Conservation (phyloP, 2,888 invertebrate genomes). For the Melangyna quadrimaculata region DNA sequence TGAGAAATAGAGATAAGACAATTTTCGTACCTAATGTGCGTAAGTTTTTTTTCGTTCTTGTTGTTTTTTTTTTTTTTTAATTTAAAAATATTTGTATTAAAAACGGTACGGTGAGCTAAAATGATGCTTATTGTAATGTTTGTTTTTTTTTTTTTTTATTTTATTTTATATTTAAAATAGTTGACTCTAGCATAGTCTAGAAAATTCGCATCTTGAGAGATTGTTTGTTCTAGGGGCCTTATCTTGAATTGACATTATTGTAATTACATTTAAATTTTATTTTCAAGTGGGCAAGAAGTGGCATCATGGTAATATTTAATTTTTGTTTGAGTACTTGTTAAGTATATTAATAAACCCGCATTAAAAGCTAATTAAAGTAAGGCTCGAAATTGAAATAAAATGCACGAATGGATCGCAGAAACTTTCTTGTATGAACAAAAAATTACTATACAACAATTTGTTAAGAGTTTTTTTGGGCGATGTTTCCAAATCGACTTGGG, state of each 20-base stretch:
- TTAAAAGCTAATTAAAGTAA: no score
- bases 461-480: no score
- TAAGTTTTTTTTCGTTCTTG: conserved; percentile 5
- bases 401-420: no score
- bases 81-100: background rate
- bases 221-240: background rate
- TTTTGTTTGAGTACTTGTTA: no score
- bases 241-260: background rate
- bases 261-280: background rate
- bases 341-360: no score
- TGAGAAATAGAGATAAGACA: conserved; percentile 33
- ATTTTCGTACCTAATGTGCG: conserved; percentile 23
- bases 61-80: background rate
- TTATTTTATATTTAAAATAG: background rate
- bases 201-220: background rate
- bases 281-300: background rate
- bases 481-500: no score
- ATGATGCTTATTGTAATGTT: background rate
- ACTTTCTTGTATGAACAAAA: no score
- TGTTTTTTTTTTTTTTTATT: background rate
- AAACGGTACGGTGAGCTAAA: conserved; percentile 16
- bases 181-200: background rate
- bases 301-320: background rate
- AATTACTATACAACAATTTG: no score
- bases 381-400: no score